These are phyloP conservation scores for Anthoptus insignis DNA, from an alignment of 2,888 invertebrate species.

Conservation along the genomic window DNA sequence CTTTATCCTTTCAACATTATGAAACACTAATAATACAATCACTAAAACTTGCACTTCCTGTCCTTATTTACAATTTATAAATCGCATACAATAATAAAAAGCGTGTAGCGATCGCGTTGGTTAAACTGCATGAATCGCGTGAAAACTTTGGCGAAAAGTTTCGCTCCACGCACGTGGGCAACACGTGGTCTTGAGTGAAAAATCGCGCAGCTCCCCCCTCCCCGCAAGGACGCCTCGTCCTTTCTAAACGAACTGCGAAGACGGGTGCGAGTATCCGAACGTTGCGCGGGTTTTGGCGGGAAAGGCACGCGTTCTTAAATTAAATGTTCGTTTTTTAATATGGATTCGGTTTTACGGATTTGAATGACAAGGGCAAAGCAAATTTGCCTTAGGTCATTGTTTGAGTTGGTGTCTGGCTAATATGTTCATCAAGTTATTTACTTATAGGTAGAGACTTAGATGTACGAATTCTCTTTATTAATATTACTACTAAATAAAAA, in stretches of 20 bases:
- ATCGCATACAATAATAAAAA: conserved; percentile 10
- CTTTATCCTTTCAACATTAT: too few species aligned
- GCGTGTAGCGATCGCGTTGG: background rate
- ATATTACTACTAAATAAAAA: too few species aligned
- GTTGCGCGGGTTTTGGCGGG: conserved; percentile 36
- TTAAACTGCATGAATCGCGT: conserved; percentile 43
- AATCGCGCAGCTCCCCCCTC: conserved; percentile 76
- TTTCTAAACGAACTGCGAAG: conserved; percentile 65
- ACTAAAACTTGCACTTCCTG: too few species aligned
- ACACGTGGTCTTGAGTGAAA: conserved; percentile 84
- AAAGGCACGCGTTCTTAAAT: conserved; percentile 9
- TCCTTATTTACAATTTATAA: conserved; percentile 11
- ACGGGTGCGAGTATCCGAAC: conserved; percentile 51
- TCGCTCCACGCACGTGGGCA: conserved; percentile 71
- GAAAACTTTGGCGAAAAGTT: conserved; percentile 74
- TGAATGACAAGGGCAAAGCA: conserved; percentile 2
- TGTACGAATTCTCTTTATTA: too few species aligned
- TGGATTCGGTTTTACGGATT: background rate
- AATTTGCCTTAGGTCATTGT: too few species aligned
- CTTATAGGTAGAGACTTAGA: too few species aligned
- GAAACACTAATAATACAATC: too few species aligned
- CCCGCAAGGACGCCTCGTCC: conserved; percentile 55
- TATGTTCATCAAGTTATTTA: too few species aligned
- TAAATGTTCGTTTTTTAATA: conserved; percentile 7
- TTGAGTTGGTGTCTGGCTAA: too few species aligned